phyloP scores from a whole-genome alignment of 2,797 vertebrate genomes.

The Cephalopachus bancanus region DNA sequence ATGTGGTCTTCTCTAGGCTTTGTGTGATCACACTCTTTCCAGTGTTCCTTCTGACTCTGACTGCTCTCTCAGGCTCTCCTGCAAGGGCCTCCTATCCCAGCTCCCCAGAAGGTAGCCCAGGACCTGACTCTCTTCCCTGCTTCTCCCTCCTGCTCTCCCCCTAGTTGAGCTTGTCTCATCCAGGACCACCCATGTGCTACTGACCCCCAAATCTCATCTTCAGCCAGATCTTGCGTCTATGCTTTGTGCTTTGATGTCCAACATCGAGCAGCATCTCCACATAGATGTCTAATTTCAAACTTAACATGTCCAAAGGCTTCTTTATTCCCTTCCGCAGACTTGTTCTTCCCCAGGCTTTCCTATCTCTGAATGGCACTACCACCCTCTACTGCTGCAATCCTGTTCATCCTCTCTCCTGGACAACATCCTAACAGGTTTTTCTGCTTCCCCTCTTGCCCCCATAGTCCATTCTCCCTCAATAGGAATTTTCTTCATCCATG shows the following conservation, averaged over 20 bases:
- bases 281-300: not conserved
- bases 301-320: not conserved
- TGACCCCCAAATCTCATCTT: not conserved
- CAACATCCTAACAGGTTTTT: not conserved
- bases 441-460: not conserved
- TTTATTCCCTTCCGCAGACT: not conserved
- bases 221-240: not conserved
- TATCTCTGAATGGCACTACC: not conserved
- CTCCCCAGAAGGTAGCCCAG: not conserved
- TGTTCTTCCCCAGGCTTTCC: not conserved
- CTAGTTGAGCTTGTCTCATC: not conserved
- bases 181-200: not conserved
- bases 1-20: not conserved
- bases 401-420: not conserved
- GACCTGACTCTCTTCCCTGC: not conserved
- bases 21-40: not conserved
- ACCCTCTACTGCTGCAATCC: not conserved
- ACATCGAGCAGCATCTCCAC: not conserved
- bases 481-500: not conserved
- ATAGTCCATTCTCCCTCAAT: not conserved
- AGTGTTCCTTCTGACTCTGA: not conserved
- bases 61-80: not conserved
- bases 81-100: not conserved
- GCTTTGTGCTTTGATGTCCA: not conserved
- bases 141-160: not conserved